These are phyloP conservation scores for Euschistus heros DNA, from an alignment of 1,140 invertebrate genomes.

Conservation along the genomic window DNA sequence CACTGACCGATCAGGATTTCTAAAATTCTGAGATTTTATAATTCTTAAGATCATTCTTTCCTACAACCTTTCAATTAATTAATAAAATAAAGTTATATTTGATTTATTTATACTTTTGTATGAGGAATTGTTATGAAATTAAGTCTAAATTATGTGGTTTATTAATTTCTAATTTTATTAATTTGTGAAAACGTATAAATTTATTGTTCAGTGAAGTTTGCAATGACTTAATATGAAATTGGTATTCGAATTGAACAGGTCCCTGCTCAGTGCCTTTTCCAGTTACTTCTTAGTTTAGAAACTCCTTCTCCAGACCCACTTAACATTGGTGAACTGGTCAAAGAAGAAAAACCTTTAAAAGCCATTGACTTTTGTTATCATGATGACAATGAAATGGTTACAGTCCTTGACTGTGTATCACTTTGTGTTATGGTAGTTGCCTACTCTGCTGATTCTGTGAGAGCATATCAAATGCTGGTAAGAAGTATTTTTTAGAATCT, in stretches of 20 bases:
- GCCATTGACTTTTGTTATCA: constrained; percentile 96
- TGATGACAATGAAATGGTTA: constrained; percentile 89
- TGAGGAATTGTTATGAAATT: too few relatives aligned
- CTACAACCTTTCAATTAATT: too few relatives aligned
- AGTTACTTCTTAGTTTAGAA: constrained; percentile 81
- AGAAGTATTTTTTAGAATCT: constrained; percentile 31
- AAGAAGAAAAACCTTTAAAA: constrained; percentile 90
- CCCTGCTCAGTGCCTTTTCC: constrained; percentile 80
- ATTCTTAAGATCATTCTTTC: too few relatives aligned
- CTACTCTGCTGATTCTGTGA: constrained; percentile 87
- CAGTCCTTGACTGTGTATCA: constrained; percentile 85
- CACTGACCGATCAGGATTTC: too few relatives aligned
- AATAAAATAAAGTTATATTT: too few relatives aligned
- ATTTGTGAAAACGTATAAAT: too few relatives aligned
- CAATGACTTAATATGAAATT: too few relatives aligned
- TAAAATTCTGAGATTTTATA: too few relatives aligned
- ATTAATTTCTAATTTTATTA: too few relatives aligned
- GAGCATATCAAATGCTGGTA: constrained; percentile 96
- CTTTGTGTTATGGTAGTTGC: constrained; percentile 95
- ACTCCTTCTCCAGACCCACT: constrained; percentile 87
- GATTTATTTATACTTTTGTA: too few relatives aligned
- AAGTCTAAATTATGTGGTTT: too few relatives aligned
- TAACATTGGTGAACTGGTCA: constrained; percentile 89
- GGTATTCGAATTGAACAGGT: constrained; percentile 45
- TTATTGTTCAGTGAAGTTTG: too few relatives aligned